Evolutionary conservation across 2,113 vertebrate genomes (phyloP), one percentile per base, ranked within the genome.

Genomic region (Dipodomys spectabilis): DNA sequence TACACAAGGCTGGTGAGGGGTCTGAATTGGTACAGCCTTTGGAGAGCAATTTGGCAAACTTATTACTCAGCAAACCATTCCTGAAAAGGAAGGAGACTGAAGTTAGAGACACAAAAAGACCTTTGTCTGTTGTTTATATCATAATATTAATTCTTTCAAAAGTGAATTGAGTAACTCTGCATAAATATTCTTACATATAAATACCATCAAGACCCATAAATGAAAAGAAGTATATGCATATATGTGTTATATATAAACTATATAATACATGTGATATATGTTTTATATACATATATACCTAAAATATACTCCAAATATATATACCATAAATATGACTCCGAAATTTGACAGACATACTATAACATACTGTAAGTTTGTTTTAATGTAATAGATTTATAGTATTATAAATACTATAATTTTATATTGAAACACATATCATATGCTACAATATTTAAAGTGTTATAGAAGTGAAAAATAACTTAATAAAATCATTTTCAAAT

Each of bases 381-480:
- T 64, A 65, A 32, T 91, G n/a, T 90, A 64, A 32, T 60, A 90
- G 57, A 57, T 81, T 77, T 82, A 22, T 74, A 67, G 19, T 84
- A 18, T 39, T 88, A 69, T 5, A 79, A 84, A 64, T 57, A 32
- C 2, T 65, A 60, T 22, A 60, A 68, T 62, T 86, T 81, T 78
- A 72, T 57, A 45, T 84, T 30, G 80, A 87, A 93, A 84, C 82
- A 35, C 3, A 77, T 82, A 64, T 39, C 3, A 28, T 78, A 62
- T 92, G 71, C 11, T 62, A 20, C 75, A 73, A 82, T 79, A 75
- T 62, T 77, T 60, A 23, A 74, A 88, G 73, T 78, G 53, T 71
- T 32, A 71, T 72, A 62, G 86, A 87, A 80, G 28, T 83, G 83
- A 79, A 88, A 91, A 81, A 49, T 82, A 88, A 75, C 71, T 65